Conservation (phyloP, 2,113 vertebrate genomes). For the Sinocyclocheilus anshuiensis region DNA sequence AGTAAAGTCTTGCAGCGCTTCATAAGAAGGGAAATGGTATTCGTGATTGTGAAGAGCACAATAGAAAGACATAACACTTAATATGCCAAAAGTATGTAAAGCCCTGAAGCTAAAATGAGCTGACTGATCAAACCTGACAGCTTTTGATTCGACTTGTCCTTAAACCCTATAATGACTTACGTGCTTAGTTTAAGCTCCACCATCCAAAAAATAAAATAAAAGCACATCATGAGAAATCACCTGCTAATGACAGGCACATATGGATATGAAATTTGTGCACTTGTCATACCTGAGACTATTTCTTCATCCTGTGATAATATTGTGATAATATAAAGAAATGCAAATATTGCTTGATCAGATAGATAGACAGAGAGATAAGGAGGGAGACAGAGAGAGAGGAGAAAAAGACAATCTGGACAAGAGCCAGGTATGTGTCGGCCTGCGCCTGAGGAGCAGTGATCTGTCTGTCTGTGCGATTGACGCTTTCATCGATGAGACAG, state of each 20-base stretch:
- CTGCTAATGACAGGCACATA: background rate
- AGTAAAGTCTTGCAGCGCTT: background rate
- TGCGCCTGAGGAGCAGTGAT: slow-evolving; percentile 3
- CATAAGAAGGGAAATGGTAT: background rate
- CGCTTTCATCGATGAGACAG: slow-evolving; percentile 38
- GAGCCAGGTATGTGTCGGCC: slow-evolving; percentile 48
- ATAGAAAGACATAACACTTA: background rate
- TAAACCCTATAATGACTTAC: background rate
- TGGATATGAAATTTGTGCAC: background rate
- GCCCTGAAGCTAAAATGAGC: background rate
- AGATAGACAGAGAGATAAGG: slow-evolving; percentile 1
- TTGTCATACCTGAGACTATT: background rate
- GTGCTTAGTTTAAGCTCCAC: background rate
- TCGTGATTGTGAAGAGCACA: background rate
- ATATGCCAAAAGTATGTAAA: slow-evolving; percentile 21
- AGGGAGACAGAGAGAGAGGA: background rate
- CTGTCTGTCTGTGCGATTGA: slow-evolving; percentile 17
- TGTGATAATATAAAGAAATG: background rate
- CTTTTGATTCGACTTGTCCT: slow-evolving; percentile 8
- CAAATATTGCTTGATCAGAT: slow-evolving; percentile 4
- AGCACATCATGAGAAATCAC: background rate
- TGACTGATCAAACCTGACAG: slow-evolving; percentile 40
- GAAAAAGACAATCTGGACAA: slow-evolving; percentile 12
- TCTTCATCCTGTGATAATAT: too few relatives aligned
- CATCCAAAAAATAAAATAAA: background rate